Percentiles rank a stretch among this genome's conserved stretches.
Conservation (phyloP, 2,113 vertebrate genomes). For the Rostratula benghalensis region DNA sequence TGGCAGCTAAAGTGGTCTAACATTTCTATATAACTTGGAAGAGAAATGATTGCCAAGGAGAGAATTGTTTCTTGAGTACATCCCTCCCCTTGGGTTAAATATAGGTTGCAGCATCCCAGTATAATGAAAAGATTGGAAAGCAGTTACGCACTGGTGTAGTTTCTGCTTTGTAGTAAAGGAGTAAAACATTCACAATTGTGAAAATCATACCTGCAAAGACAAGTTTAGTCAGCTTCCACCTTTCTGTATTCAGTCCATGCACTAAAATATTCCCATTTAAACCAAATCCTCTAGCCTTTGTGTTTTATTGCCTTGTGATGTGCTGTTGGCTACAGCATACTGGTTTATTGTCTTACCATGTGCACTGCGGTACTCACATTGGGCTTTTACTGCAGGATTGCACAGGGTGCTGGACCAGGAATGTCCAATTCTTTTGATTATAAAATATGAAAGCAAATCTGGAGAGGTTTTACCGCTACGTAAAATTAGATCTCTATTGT, state of each 20-base stretch:
- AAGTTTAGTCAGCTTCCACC: neutral
- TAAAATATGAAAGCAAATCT: neutral
- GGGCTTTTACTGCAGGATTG: neutral
- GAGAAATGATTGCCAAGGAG: constrained; percentile 33
- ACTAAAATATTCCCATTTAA: neutral
- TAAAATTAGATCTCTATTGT: neutral
- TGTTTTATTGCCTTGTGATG: neutral
- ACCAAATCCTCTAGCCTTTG: neutral
- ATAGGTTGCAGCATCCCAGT: constrained; percentile 26
- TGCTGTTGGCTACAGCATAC: neutral
- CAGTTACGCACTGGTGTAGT: neutral
- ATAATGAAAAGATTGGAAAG: constrained; percentile 36
- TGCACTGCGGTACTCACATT: neutral
- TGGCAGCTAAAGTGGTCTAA: constrained; percentile 17
- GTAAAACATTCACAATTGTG: neutral
- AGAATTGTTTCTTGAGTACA: constrained; percentile 47
- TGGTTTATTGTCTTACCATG: neutral
- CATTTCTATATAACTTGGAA: constrained; percentile 13
- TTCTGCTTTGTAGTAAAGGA: constrained; percentile 33
- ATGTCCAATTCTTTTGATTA: neutral
- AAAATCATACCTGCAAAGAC: constrained; percentile 39
- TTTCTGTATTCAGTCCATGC: neutral
- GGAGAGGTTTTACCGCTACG: neutral
- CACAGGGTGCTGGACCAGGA: neutral
- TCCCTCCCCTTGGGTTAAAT: constrained; percentile 54